Percentiles rank a stretch among this genome's conserved stretches.
These are phyloP conservation scores for Mythimna lalbum DNA, from an alignment of 2,888 invertebrate genomes.

Conservation along the genomic window DNA sequence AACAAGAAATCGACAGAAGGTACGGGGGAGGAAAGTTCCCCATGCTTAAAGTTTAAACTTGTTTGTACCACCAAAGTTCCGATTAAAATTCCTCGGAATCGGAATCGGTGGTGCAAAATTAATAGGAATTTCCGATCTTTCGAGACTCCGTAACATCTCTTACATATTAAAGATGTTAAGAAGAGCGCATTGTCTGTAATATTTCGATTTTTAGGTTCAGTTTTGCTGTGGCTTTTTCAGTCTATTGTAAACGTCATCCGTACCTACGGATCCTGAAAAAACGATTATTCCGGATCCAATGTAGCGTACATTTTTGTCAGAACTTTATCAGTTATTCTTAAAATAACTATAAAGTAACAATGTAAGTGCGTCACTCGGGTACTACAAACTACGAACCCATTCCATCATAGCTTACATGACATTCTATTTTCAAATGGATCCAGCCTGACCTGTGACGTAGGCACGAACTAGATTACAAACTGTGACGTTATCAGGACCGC, in stretches of 20 bases:
- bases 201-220: constrained; percentile 18
- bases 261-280: background rate
- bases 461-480: constrained; percentile 23
- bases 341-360: background rate
- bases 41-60: too few relatives aligned
- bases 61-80: too few relatives aligned
- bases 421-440: background rate
- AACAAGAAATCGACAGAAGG: too few relatives aligned
- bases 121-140: too few relatives aligned
- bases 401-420: constrained; percentile 9
- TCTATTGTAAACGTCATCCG: background rate
- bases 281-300: background rate
- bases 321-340: background rate
- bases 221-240: background rate
- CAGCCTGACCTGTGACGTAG: constrained; percentile 28
- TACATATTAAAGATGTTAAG: too few relatives aligned
- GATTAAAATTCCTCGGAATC: too few relatives aligned
- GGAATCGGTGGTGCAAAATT: too few relatives aligned
- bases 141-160: too few relatives aligned
- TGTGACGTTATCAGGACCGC: constrained; percentile 22
- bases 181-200: background rate
- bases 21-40: too few relatives aligned
- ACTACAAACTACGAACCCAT: background rate
- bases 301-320: background rate
- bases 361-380: background rate